Evolutionary conservation across 2,888 invertebrate species (phyloP), one percentile per base, ranked within the genome.

Genomic region (Zaprionus lineosus): DNA sequence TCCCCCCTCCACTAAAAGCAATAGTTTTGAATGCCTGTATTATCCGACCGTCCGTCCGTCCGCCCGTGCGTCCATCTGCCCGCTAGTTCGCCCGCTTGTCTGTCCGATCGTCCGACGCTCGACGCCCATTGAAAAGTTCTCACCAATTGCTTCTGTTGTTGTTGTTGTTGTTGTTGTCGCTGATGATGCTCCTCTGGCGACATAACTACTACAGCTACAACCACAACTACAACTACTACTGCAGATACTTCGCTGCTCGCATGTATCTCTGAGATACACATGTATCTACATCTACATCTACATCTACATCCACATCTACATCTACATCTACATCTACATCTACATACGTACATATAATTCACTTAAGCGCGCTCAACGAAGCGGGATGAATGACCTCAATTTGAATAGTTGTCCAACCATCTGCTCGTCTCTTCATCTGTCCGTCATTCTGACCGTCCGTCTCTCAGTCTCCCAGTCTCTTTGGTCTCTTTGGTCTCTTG

Each of bases 301-400:
- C 36, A 36, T 16, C 14, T 16, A 47, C 47, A 18, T 55, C 60
- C 43, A 21, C 21, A 21, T 7, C 3, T 7, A 21, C 21, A 16
- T 36, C 24, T 26, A 52, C 14, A 40, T 16, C 31, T 41, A 55
- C 43, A 26, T 19, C 9, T 29, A 59, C 16, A 28, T 21, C 3
- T 21, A 34, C 3, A 19, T 58, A 63, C 44, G 56, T 68, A 70
- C 67, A 72, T 64, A 79, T 87, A 85, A 85, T 86, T 85, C 85
- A 85, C 85, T 85, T 87, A 85, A 79, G 85, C 68, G 70, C 79
- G 86, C 24, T 87, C 87, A 85, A 87, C 82, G 86, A 82, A 86
- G 86, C 83, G 83, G 86, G 83, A 83, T 83, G 83, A 83, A 83
- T 83, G 83, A 86, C 83, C 83, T 85, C 83, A 83, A 83, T 82